Percentiles rank a stretch among this genome's conserved stretches.
These are phyloP conservation scores for Agrilus planipennis DNA, from an alignment of 1,140 invertebrate genomes.

Conservation along the genomic window DNA sequence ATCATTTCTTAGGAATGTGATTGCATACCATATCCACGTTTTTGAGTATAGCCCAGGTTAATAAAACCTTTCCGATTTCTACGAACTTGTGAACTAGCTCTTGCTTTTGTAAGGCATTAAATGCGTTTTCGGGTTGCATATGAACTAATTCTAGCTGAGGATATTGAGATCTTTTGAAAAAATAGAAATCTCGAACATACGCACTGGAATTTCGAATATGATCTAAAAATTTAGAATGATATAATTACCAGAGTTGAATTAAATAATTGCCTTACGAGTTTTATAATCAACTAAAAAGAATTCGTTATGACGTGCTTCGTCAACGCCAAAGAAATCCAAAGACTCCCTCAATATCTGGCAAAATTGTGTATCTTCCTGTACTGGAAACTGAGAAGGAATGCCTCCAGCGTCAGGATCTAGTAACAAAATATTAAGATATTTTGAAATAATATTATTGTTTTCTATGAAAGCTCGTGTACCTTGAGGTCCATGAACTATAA, in stretches of 20 bases:
- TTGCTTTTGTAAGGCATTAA: conserved; percentile 82
- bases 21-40: conserved; percentile 71
- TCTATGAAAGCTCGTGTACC: conserved; percentile 25
- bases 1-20: not conserved
- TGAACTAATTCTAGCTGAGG: conserved; percentile 91
- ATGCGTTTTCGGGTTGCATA: conserved; percentile 86
- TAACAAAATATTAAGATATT: conserved; percentile 18
- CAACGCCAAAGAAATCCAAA: conserved; percentile 94
- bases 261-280: conserved; percentile 66
- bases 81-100: conserved; percentile 91
- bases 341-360: conserved; percentile 90
- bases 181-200: conserved; percentile 96
- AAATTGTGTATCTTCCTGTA: conserved; percentile 98
- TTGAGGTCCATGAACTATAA: conserved; percentile 92
- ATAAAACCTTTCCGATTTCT: conserved; percentile 89
- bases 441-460: not conserved
- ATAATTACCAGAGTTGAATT: not conserved
- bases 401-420: conserved; percentile 76
- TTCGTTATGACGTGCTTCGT: conserved; percentile 76
- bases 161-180: conserved; percentile 97
- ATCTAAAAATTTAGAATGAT: conserved; percentile 44
- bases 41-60: conserved; percentile 82
- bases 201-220: conserved; percentile 89
- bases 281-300: conserved; percentile 96
- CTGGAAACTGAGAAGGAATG: conserved; percentile 96